phyloP scores from a whole-genome alignment of 2,888 invertebrate genomes.

The Cyclophora albipunctata region DNA sequence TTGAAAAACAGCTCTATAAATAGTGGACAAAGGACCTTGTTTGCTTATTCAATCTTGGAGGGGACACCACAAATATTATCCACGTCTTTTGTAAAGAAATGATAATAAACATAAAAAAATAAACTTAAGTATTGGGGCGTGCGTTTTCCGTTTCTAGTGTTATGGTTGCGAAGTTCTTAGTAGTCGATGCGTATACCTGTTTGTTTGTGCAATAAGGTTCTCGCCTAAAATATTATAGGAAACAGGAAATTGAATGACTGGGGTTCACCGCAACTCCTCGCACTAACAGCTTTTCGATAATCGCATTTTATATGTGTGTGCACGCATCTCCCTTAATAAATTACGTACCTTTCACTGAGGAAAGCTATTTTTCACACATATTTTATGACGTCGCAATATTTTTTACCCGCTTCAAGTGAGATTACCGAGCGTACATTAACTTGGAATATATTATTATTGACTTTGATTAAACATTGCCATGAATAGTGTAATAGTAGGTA shows the following conservation, averaged over 20 bases:
- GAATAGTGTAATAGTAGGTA: too few relatives aligned
- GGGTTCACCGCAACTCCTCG: neutral
- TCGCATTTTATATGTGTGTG: neutral
- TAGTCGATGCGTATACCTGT: constrained; percentile 4
- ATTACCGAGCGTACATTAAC: too few relatives aligned
- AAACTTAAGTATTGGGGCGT: constrained; percentile 13
- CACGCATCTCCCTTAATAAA: neutral
- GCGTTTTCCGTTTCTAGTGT: constrained; percentile 15
- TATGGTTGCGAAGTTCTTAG: constrained; percentile 20
- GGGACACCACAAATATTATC: constrained; percentile 12
- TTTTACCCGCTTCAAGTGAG: too few relatives aligned
- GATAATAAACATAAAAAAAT: constrained; percentile 22
- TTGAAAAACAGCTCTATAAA: constrained; percentile 9
- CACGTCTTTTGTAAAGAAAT: constrained; percentile 12
- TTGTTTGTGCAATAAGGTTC: constrained; percentile 9
- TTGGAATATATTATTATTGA: too few relatives aligned
- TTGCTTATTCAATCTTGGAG: constrained; percentile 15
- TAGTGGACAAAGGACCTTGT: constrained; percentile 15
- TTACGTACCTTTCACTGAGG: neutral
- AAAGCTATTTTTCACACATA: too few relatives aligned
- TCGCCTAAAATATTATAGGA: constrained; percentile 8
- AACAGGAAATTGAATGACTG: constrained; percentile 16
- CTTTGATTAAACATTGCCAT: too few relatives aligned
- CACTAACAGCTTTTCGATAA: constrained; percentile 4
- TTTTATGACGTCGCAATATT: too few relatives aligned